phyloP scores from a whole-genome alignment of 2,113 vertebrate genomes.

The Boleophthalmus pectinirostris region DNA sequence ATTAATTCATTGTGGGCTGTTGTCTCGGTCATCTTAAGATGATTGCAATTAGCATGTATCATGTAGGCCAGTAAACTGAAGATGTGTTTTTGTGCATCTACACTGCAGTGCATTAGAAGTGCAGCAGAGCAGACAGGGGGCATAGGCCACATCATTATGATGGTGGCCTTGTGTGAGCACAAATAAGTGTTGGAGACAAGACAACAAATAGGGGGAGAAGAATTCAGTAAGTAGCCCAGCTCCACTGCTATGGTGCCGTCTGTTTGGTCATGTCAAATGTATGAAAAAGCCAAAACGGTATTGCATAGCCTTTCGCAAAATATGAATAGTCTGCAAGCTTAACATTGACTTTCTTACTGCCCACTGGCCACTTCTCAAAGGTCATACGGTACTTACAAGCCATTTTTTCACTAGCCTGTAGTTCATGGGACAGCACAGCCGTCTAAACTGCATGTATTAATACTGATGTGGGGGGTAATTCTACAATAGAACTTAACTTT shows the following conservation, averaged over 20 bases:
- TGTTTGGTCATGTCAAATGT: slow-evolving; percentile 41
- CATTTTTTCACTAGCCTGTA: not conserved
- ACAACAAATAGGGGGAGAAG: slow-evolving; percentile 51
- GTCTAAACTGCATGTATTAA: not conserved
- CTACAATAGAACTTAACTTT: not conserved
- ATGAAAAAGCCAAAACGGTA: not conserved
- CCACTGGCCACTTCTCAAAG: no score
- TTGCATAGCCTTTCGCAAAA: no score
- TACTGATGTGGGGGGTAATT: not conserved
- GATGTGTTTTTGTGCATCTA: slow-evolving; percentile 17
- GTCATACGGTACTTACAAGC: no score
- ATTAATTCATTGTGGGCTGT: not conserved
- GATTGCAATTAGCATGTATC: slow-evolving; percentile 4
- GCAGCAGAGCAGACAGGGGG: slow-evolving; percentile 50
- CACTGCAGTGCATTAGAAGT: slow-evolving; percentile 63
- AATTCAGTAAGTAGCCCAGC: slow-evolving; percentile 24
- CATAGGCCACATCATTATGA: slow-evolving; percentile 63
- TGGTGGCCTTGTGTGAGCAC: slow-evolving; percentile 51
- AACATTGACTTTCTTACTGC: no score
- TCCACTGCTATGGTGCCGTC: slow-evolving; percentile 23
- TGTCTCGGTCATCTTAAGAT: slow-evolving; percentile 22
- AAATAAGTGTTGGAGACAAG: slow-evolving; percentile 57
- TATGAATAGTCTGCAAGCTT: no score
- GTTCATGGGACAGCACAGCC: not conserved
- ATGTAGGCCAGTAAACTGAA: not conserved